Evolutionary conservation across 2,797 vertebrate species (phyloP).

Genomic region (Caiman crocodilus): DNA sequence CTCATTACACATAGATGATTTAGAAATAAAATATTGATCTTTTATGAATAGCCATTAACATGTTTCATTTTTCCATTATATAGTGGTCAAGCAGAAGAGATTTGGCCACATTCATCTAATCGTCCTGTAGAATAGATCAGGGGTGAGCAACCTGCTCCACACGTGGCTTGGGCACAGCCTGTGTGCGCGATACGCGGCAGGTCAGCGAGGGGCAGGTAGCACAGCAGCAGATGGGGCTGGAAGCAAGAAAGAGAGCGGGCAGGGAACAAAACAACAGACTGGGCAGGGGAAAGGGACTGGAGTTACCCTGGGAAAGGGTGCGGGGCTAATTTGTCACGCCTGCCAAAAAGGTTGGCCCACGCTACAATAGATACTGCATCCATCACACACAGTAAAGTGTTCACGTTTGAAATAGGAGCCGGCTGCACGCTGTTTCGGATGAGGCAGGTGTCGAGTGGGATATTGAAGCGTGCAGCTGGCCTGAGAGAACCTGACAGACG

Average conservation of each 20-base stretch:
- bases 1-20: neutral
- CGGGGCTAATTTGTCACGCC: no score
- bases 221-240: no score
- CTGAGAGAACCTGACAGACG: constrained; percentile 25
- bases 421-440: neutral
- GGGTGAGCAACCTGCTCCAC: no score
- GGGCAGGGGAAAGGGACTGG: no score
- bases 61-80: neutral
- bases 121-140: no score
- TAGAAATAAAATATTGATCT: neutral
- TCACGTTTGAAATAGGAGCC: neutral
- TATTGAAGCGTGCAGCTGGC: neutral
- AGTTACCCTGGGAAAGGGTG: no score
- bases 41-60: neutral
- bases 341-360: no score
- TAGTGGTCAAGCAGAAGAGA: neutral
- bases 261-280: no score
- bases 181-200: no score
- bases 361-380: neutral
- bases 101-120: neutral
- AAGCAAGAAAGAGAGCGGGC: no score
- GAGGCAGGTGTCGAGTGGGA: neutral
- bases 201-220: no score
- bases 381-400: neutral
- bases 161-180: no score